A percentile compares a stretch with the other conserved stretches of the same genome.
These are phyloP conservation scores for Chrysopilus asiliformis DNA, from an alignment of 2,888 invertebrate genomes.

Conservation along the genomic window DNA sequence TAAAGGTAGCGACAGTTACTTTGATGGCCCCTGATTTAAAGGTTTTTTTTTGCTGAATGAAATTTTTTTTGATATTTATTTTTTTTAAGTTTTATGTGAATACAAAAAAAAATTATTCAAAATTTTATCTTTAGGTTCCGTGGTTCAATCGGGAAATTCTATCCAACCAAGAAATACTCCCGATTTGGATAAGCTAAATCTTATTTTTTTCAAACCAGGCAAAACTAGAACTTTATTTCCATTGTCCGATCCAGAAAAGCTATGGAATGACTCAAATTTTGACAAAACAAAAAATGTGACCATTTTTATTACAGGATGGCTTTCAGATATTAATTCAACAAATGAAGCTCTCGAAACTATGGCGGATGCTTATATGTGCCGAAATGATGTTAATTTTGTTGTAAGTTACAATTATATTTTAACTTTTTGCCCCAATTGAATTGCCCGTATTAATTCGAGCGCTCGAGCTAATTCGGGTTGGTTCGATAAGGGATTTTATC, in stretches of 20 bases:
- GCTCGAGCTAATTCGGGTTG: slow-evolving; percentile 6
- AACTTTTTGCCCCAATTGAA: slow-evolving; percentile 1
- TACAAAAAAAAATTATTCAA: no score
- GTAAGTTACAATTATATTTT: slow-evolving; percentile 18
- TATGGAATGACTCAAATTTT: slow-evolving; percentile 29
- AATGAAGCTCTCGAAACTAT: slow-evolving; percentile 22
- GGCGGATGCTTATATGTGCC: slow-evolving; percentile 28
- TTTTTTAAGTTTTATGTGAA: no score
- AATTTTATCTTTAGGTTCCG: no score
- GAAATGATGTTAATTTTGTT: slow-evolving; percentile 31
- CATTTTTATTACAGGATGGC: slow-evolving; percentile 33
- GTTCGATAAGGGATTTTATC: no score
- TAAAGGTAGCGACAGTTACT: no score
- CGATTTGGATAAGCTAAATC: slow-evolving; percentile 26
- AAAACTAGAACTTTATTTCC: slow-evolving; percentile 25
- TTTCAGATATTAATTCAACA: slow-evolving; percentile 26
- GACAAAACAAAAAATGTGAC: slow-evolving; percentile 26
- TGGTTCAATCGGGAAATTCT: no score
- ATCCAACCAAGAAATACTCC: slow-evolving; percentile 25
- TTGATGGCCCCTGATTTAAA: no score
- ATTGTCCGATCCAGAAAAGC: slow-evolving; percentile 21
- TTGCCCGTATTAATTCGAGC: slow-evolving; percentile 11
- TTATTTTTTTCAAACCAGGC: slow-evolving; percentile 26
- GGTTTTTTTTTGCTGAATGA: no score
- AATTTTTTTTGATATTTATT: no score